phyloP scores from a whole-genome alignment of 1,140 invertebrate species.

The Macrotrachela quadricornifera region DNA sequence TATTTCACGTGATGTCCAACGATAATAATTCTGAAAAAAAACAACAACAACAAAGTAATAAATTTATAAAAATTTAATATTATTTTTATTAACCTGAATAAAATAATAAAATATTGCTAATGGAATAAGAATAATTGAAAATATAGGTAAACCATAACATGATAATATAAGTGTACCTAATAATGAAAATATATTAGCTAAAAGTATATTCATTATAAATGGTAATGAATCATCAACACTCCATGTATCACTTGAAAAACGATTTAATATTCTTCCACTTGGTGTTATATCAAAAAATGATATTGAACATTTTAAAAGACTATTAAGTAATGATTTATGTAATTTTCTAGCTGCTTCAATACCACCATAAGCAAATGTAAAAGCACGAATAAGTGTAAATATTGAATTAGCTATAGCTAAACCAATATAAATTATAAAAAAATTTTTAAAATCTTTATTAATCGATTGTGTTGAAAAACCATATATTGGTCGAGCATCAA shows the following conservation, averaged over 20 bases:
- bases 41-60: background rate
- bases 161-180: conserved; percentile 55
- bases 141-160: conserved; percentile 71
- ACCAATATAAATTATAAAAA: conserved; percentile 57
- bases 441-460: conserved; percentile 24
- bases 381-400: conserved; percentile 66
- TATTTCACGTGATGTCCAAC: conserved; percentile 68
- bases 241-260: conserved; percentile 81
- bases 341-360: conserved; percentile 60
- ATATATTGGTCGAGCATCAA: no score
- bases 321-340: conserved; percentile 52
- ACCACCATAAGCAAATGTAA: conserved; percentile 83
- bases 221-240: conserved; percentile 79
- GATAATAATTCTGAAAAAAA: conserved; percentile 31
- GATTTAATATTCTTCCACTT: conserved; percentile 70
- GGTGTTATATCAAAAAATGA: conserved; percentile 72
- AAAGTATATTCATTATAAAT: conserved; percentile 77
- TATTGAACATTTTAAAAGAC: conserved; percentile 49
- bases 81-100: conserved; percentile 41
- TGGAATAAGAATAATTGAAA: conserved; percentile 52
- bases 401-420: conserved; percentile 59
- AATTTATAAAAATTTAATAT: background rate
- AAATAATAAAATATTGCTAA: conserved; percentile 60
- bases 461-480: no score
- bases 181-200: conserved; percentile 62